Conservation (phyloP, 2,888 invertebrate species). For the Phlogophora meticulosa region DNA sequence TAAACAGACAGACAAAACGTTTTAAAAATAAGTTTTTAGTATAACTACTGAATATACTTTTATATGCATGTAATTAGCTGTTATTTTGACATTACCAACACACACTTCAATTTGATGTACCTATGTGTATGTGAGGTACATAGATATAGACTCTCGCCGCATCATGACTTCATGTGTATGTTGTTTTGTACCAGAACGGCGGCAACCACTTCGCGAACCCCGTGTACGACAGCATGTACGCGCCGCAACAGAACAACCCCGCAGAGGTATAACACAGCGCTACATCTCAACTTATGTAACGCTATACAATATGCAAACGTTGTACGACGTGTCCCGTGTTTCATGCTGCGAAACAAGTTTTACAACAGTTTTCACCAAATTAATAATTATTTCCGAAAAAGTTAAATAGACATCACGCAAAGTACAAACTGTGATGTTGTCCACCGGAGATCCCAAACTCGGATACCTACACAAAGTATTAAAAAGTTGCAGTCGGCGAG, state of each 20-base stretch:
- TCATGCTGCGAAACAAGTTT: neutral
- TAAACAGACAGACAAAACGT: too few relatives aligned
- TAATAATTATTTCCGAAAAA: neutral
- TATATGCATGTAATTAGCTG: neutral
- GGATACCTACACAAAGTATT: constrained; percentile 2
- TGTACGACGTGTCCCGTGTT: neutral
- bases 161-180: constrained; percentile 4
- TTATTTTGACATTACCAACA: too few relatives aligned
- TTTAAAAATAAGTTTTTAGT: too few relatives aligned
- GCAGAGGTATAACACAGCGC: constrained; percentile 71
- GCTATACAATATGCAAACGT: too few relatives aligned
- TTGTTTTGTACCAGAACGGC: constrained; percentile 81
- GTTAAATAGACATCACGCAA: too few relatives aligned
- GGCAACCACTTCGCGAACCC: constrained; percentile 96
- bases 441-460: neutral
- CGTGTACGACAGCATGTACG: constrained; percentile 96
- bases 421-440: neutral
- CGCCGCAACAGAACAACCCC: constrained; percentile 77
- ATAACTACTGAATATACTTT: neutral
- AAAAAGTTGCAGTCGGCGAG: too few relatives aligned
- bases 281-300: neutral
- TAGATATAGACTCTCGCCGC: too few relatives aligned
- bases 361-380: neutral
- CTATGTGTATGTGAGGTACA: too few relatives aligned
- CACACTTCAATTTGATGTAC: too few relatives aligned